These are phyloP conservation scores for Hassar affinis DNA, from an alignment of 2,113 vertebrate genomes.

Conservation along the genomic window DNA sequence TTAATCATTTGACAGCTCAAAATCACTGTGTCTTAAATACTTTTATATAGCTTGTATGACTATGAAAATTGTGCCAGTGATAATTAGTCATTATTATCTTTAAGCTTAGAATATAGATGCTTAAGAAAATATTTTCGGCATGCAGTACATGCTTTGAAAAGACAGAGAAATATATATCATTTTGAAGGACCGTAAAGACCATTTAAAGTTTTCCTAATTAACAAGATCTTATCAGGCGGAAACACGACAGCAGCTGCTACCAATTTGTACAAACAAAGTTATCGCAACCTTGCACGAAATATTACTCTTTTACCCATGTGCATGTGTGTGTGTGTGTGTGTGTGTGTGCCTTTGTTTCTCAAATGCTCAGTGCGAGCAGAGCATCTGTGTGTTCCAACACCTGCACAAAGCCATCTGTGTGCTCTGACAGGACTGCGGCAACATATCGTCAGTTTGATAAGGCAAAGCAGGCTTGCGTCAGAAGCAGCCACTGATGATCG, in stretches of 20 bases:
- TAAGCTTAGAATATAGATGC: neutral
- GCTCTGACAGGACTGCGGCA: constrained; percentile 42
- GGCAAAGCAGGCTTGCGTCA: constrained; percentile 34
- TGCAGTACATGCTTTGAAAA: neutral
- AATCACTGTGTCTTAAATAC: neutral
- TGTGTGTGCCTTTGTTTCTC: constrained; percentile 29
- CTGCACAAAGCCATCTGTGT: constrained; percentile 50
- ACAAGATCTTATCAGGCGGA: constrained; percentile 15
- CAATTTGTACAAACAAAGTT: constrained; percentile 24
- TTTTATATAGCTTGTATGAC: neutral
- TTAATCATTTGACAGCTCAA: neutral
- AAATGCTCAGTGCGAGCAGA: constrained; percentile 24
- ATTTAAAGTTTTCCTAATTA: neutral
- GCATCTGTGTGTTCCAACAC: constrained; percentile 45
- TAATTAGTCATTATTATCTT: neutral
- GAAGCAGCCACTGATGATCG: constrained; percentile 37
- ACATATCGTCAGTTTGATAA: constrained; percentile 49
- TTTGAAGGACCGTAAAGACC: neutral
- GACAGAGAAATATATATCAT: neutral
- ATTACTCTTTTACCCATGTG: constrained; percentile 19
- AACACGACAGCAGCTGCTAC: constrained; percentile 9
- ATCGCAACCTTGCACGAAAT: constrained; percentile 10
- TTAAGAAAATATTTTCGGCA: neutral
- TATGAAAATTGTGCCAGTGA: neutral
- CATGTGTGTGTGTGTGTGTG: neutral